phyloP scores from a whole-genome alignment of 2,113 vertebrate species.

The Pogona vitticeps region DNA sequence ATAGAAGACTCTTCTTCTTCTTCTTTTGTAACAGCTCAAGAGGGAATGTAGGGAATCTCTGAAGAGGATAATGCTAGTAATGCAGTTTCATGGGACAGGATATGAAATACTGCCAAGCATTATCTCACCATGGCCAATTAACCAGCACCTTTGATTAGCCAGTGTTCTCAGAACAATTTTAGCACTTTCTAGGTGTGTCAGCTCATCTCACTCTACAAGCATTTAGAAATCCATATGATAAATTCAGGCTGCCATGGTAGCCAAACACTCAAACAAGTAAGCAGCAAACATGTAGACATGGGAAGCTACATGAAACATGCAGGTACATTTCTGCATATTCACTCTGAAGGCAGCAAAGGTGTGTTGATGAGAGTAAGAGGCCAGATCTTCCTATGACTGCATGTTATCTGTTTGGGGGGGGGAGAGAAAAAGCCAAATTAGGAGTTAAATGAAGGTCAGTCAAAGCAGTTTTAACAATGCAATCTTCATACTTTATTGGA shows the following conservation, averaged over 20 bases:
- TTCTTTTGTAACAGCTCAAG: conserved; percentile 25
- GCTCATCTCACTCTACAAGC: conserved; percentile 45
- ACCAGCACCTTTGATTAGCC: conserved; percentile 13
- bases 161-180: conserved; percentile 42
- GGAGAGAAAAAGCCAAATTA: not conserved
- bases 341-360: not conserved
- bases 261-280: conserved; percentile 49
- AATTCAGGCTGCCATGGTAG: conserved; percentile 46
- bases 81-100: conserved; percentile 45
- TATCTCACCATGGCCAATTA: conserved; percentile 60
- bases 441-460: not conserved
- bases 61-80: conserved; percentile 11
- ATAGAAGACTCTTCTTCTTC: conserved; percentile 11
- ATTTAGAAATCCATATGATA: conserved; percentile 32
- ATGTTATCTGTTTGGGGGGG: not conserved
- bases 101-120: conserved; percentile 43
- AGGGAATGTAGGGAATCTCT: conserved; percentile 33
- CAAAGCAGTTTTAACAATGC: not conserved
- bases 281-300: not conserved
- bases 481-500: not conserved
- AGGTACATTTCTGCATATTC: not conserved
- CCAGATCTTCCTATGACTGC: not conserved
- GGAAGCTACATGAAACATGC: not conserved
- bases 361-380: fast-evolving
- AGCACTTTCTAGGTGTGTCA: conserved; percentile 23